Conservation (phyloP, 2,888 invertebrate genomes). For the Lithophane socia region DNA sequence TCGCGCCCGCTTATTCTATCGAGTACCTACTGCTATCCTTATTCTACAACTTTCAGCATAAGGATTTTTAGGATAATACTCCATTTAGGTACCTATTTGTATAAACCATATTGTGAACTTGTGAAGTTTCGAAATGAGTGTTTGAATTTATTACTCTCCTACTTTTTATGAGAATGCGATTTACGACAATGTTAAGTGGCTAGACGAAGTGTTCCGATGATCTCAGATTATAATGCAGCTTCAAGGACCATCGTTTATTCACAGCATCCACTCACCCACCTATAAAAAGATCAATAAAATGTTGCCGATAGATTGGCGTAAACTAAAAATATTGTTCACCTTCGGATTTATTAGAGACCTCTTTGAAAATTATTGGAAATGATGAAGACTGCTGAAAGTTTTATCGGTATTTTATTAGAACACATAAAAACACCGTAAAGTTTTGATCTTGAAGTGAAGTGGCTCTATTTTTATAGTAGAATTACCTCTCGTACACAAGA, state of each 20-base stretch:
- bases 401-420: constrained; percentile 35
- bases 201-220: constrained; percentile 65
- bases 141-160: constrained; percentile 35
- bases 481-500: too few species aligned
- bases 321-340: constrained; percentile 60
- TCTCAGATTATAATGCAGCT: constrained; percentile 67
- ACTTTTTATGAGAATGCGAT: constrained; percentile 70
- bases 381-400: constrained; percentile 32
- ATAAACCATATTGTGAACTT: not conserved
- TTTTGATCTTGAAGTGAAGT: constrained; percentile 23
- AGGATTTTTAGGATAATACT: not conserved
- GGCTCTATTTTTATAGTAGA: constrained; percentile 14
- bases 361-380: constrained; percentile 34
- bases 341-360: constrained; percentile 44
- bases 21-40: not conserved
- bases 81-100: too few species aligned
- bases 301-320: constrained; percentile 50
- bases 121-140: constrained; percentile 2
- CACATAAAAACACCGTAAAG: constrained; percentile 20
- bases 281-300: constrained; percentile 60
- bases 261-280: constrained; percentile 42
- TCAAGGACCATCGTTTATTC: constrained; percentile 72
- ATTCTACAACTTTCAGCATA: not conserved
- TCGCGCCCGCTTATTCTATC: not conserved
- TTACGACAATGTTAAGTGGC: constrained; percentile 75